phyloP scores from a whole-genome alignment of 2,113 vertebrate genomes.

The Rostratula benghalensis region DNA sequence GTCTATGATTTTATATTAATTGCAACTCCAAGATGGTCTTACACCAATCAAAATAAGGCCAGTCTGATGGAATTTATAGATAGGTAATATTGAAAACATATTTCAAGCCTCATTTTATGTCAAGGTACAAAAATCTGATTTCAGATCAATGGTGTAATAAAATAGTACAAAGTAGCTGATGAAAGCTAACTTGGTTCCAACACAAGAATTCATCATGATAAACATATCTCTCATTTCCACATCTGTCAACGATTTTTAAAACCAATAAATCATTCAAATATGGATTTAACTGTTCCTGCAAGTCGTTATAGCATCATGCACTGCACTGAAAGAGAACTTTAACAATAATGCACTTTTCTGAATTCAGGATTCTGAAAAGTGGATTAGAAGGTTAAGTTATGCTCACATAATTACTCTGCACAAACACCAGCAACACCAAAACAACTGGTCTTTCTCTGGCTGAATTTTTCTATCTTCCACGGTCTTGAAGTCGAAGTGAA shows the following conservation, averaged over 20 bases:
- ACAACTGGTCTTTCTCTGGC: not conserved
- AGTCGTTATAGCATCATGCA: not conserved
- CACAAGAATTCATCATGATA: constrained; percentile 34
- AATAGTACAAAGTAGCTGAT: constrained; percentile 46
- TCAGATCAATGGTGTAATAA: constrained; percentile 38
- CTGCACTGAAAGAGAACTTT: not conserved
- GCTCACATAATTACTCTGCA: not conserved
- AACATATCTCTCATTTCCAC: constrained; percentile 38
- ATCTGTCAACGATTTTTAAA: constrained; percentile 49
- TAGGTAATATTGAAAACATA: constrained; percentile 23
- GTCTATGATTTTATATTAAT: constrained; percentile 33
- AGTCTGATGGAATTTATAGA: constrained; percentile 35
- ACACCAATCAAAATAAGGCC: not conserved
- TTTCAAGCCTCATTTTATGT: constrained; percentile 35
- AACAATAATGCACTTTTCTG: not conserved
- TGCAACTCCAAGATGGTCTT: not conserved
- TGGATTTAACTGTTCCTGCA: constrained; percentile 17
- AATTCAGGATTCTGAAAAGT: not conserved
- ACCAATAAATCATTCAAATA: constrained; percentile 29
- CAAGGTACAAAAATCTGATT: constrained; percentile 35
- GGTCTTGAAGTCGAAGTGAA: not conserved
- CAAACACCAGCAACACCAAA: not conserved
- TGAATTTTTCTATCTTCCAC: not conserved
- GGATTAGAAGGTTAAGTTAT: not conserved
- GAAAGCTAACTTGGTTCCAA: constrained; percentile 52